phyloP scores from a whole-genome alignment of 2,888 invertebrate genomes.

The Ochlodes sylvanus region DNA sequence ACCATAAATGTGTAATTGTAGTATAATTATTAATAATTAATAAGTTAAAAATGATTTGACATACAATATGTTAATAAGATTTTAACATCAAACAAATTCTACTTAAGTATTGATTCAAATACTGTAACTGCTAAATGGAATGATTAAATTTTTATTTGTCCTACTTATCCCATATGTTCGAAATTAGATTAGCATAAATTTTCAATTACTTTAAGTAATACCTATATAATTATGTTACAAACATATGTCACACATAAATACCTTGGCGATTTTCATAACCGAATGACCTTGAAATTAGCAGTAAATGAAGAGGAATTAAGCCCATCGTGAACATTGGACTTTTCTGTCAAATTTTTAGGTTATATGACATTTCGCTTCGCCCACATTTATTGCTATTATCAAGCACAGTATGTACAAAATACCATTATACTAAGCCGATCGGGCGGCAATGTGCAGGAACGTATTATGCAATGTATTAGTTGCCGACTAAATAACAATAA shows the following conservation, averaged over 20 bases:
- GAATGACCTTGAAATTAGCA: constrained; percentile 64
- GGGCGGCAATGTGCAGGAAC: constrained; percentile 63
- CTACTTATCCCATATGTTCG: constrained; percentile 34
- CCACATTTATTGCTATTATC: constrained; percentile 50
- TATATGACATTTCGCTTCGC: constrained; percentile 51
- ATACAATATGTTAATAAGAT: no score
- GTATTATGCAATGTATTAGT: constrained; percentile 66
- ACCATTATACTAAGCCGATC: constrained; percentile 48
- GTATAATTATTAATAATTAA: no score
- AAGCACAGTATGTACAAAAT: constrained; percentile 49
- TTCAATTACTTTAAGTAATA: background rate
- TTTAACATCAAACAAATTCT: no score
- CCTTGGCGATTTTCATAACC: constrained; percentile 9
- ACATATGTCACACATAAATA: background rate
- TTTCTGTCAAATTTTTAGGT: constrained; percentile 80
- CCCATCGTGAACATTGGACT: constrained; percentile 76
- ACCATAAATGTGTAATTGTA: no score
- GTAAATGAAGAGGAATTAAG: constrained; percentile 64
- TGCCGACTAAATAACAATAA: constrained; percentile 75
- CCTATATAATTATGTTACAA: background rate
- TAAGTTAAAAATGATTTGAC: no score
- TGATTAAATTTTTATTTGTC: background rate
- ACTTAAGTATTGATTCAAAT: no score
- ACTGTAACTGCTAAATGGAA: no score
- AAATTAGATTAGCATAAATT: background rate